Percentiles rank a stretch among this genome's conserved stretches.
phyloP scores from a whole-genome alignment of 2,888 invertebrate genomes.

The Meloe dianella region DNA sequence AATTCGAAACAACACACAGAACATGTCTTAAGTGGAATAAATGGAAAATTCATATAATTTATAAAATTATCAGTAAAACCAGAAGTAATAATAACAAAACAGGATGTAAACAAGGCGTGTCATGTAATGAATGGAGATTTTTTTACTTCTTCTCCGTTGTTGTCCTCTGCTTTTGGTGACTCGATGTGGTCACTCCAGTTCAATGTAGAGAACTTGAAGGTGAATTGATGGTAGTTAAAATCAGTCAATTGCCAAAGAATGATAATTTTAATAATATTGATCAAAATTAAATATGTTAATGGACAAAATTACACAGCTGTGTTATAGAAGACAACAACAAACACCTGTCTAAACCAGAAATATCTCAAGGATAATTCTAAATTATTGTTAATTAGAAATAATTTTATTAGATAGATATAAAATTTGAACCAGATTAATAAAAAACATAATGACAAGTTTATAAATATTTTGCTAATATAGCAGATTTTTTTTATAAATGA shows the following conservation, averaged over 20 bases:
- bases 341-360: not conserved
- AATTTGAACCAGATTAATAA: not conserved
- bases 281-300: not conserved
- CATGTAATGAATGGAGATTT: not conserved
- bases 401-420: not conserved
- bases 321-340: not conserved
- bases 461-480: not conserved
- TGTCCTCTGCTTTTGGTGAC: not conserved
- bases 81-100: not conserved
- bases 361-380: slow-evolving; percentile 2
- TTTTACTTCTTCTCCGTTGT: not conserved
- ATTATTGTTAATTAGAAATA: not conserved
- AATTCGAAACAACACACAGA: too few relatives aligned
- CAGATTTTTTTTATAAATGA: not conserved
- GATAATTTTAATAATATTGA: not conserved
- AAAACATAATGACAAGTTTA: not conserved
- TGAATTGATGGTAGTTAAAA: not conserved
- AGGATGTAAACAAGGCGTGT: not conserved
- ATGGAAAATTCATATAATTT: too few relatives aligned
- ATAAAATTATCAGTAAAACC: not conserved
- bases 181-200: not conserved
- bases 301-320: not conserved
- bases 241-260: not conserved
- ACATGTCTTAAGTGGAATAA: too few relatives aligned
- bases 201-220: not conserved